Evolutionary conservation across 2,888 invertebrate genomes (phyloP).

Genomic region (Cantharis flavilabris): DNA sequence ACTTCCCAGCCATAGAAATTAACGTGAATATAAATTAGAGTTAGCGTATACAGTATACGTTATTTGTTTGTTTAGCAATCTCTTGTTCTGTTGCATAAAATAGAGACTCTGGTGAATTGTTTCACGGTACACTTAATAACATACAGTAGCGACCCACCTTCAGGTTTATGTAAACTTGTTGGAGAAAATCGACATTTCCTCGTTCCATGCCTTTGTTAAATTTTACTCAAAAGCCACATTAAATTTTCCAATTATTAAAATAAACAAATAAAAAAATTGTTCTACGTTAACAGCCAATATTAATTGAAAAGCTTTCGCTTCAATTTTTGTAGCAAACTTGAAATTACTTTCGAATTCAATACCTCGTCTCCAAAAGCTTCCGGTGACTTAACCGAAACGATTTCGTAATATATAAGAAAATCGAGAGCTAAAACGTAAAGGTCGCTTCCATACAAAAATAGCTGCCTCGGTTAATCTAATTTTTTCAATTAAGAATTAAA

Average conservation of each 20-base stretch:
- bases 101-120: not conserved
- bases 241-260: not conserved
- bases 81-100: not conserved
- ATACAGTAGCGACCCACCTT: not conserved
- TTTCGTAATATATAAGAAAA: slow-evolving; percentile 4
- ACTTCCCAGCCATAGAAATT: not conserved
- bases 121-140: not conserved
- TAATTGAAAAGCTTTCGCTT: slow-evolving; percentile 8
- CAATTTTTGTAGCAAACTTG: slow-evolving; percentile 18
- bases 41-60: not conserved
- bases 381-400: slow-evolving; percentile 11
- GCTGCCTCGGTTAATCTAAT: not conserved
- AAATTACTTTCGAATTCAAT: slow-evolving; percentile 26
- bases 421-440: not conserved
- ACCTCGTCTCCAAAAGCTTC: slow-evolving; percentile 13
- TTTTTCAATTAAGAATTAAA: not conserved
- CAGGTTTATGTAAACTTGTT: not conserved
- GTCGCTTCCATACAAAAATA: not conserved
- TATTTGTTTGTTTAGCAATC: not conserved
- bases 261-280: not conserved
- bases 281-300: slow-evolving; percentile 13
- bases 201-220: not conserved
- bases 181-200: not conserved
- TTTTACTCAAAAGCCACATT: not conserved
- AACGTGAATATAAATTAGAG: not conserved